Evolutionary conservation across 2,797 vertebrate species (phyloP).

Genomic region (Rhadinocentrus ornatus): DNA sequence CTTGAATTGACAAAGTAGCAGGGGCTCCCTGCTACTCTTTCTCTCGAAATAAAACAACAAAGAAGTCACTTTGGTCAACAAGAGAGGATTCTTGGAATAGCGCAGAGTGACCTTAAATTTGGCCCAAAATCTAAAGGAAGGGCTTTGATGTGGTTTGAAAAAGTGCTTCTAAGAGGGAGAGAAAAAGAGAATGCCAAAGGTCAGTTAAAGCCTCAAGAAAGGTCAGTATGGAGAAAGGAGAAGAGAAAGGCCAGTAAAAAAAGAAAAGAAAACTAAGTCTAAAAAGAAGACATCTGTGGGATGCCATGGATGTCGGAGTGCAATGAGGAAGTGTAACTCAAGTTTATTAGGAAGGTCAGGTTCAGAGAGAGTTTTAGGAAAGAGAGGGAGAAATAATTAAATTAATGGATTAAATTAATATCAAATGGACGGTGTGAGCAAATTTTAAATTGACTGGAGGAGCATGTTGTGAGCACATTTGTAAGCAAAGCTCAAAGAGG

Average conservation of each 20-base stretch:
- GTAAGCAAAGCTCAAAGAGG: constrained; percentile 27
- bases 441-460: constrained; percentile 19
- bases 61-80: constrained; percentile 47
- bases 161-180: constrained; percentile 20
- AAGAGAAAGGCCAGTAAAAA: background rate
- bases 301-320: constrained; percentile 18
- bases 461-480: constrained; percentile 13
- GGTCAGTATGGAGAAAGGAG: constrained; percentile 5
- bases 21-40: constrained; percentile 44
- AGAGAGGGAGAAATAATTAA: constrained; percentile 27
- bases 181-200: constrained; percentile 21
- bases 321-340: constrained; percentile 16
- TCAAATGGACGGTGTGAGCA: constrained; percentile 38
- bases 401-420: constrained; percentile 23
- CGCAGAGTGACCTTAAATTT: constrained; percentile 48
- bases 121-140: constrained; percentile 30
- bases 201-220: constrained; percentile 23
- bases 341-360: constrained; percentile 17
- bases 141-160: constrained; percentile 35
- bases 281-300: constrained; percentile 18
- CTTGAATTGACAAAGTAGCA: constrained; percentile 59
- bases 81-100: constrained; percentile 33
- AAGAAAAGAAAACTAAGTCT: background rate
- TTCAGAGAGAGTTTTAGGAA: constrained; percentile 25
- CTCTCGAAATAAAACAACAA: constrained; percentile 63